These are phyloP conservation scores for Pollenia angustigena DNA, from an alignment of 2,888 invertebrate genomes.

Conservation along the genomic window DNA sequence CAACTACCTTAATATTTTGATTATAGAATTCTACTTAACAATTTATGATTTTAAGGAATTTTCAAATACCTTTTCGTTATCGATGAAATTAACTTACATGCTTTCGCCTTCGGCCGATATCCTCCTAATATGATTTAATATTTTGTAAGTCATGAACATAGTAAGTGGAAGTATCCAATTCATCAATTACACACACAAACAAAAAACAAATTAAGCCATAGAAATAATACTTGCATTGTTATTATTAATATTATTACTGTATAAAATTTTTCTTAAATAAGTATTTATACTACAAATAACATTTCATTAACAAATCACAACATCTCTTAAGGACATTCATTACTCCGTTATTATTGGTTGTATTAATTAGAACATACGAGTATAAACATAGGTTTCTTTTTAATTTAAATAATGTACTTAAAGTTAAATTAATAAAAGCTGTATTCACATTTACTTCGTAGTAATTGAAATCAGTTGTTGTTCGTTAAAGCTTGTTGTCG, in stretches of 20 bases:
- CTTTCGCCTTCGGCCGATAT: neutral
- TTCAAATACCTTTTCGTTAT: neutral
- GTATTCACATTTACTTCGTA: no score
- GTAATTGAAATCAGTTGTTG: no score
- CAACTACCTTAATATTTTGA: no score
- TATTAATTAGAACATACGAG: neutral
- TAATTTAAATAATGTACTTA: slow-evolving; percentile 15
- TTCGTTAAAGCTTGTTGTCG: no score
- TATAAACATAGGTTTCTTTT: neutral
- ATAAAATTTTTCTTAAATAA: neutral
- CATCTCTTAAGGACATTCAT: neutral
- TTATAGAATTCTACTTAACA: neutral
- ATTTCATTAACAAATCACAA: slow-evolving; percentile 8
- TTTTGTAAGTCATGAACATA: neutral
- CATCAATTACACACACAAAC: neutral
- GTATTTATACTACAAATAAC: neutral
- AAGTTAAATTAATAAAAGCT: neutral
- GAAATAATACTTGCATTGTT: neutral
- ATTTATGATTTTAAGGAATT: neutral
- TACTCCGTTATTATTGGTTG: slow-evolving; percentile 15
- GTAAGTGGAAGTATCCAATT: neutral
- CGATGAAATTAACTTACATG: neutral
- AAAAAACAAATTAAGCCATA: neutral
- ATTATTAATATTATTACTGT: neutral
- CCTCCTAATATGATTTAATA: slow-evolving; percentile 23